Evolutionary conservation across 1,140 invertebrate species (phyloP).

Genomic region (Pseudobourletiella spinata): DNA sequence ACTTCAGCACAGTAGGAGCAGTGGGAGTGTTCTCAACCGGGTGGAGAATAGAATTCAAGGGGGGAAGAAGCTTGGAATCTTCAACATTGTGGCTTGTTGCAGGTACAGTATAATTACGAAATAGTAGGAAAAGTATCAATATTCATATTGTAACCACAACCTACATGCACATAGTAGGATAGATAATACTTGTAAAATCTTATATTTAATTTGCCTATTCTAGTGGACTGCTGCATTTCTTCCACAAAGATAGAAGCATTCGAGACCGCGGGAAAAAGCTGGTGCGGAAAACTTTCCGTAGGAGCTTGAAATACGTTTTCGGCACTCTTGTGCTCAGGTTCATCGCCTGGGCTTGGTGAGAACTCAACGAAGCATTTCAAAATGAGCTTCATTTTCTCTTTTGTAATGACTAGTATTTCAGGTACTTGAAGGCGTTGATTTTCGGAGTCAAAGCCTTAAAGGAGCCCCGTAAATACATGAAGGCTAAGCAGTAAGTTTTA

Average conservation of each 20-base stretch:
- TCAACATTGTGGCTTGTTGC: background rate
- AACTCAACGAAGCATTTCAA: background rate
- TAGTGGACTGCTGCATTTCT: slow-evolving; percentile 10
- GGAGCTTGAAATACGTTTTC: slow-evolving; percentile 24
- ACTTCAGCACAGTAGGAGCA: background rate
- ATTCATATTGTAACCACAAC: too few relatives aligned
- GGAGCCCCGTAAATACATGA: slow-evolving; percentile 24
- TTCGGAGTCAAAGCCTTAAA: slow-evolving; percentile 22
- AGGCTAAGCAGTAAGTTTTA: slow-evolving; percentile 20
- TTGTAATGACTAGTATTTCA: background rate
- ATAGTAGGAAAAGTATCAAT: too few relatives aligned
- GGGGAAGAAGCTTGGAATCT: background rate
- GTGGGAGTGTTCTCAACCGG: background rate
- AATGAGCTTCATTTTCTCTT: background rate
- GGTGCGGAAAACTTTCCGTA: background rate
- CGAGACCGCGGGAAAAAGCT: slow-evolving; percentile 5
- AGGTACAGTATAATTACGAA: too few relatives aligned
- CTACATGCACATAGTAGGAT: too few relatives aligned
- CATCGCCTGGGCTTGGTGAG: slow-evolving; percentile 28
- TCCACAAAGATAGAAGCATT: slow-evolving; percentile 8
- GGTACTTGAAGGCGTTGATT: slow-evolving; percentile 31
- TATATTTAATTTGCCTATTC: too few relatives aligned
- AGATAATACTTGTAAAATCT: too few relatives aligned
- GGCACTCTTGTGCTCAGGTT: slow-evolving; percentile 28
- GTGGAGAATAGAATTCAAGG: background rate